Evolutionary conservation across 1,140 invertebrate genomes (phyloP).

Genomic region (Lanistes nyassanus): DNA sequence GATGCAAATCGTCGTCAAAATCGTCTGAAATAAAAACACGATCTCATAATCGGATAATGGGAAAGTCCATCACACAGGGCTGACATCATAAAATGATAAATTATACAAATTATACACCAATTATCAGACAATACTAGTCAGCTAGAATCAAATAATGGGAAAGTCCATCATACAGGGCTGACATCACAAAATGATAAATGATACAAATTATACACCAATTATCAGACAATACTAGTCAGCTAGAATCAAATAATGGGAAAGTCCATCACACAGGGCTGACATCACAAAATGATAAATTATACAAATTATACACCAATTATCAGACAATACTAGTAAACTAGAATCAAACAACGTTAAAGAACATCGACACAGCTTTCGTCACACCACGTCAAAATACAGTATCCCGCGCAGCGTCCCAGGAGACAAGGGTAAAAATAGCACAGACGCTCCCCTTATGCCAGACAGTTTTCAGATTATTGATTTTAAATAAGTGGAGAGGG

Average conservation of each 20-base stretch:
- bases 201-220: background rate
- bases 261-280: background rate
- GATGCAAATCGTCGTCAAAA: background rate
- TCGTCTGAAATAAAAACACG: background rate
- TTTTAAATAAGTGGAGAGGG: too few species aligned
- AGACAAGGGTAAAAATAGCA: too few species aligned
- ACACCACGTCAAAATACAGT: too few species aligned
- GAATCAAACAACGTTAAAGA: background rate
- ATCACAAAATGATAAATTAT: background rate
- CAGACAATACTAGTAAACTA: background rate
- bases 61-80: background rate
- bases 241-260: too few species aligned
- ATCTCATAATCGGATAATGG: too few species aligned
- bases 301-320: background rate
- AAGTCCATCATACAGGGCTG: too few species aligned
- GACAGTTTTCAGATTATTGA: too few species aligned
- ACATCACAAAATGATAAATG: background rate
- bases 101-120: background rate
- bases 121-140: background rate
- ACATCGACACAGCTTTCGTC: too few species aligned
- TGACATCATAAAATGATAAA: background rate
- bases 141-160: background rate
- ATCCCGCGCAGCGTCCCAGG: too few species aligned
- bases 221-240: background rate
- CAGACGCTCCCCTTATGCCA: too few species aligned